Evolutionary conservation across 2,797 vertebrate species (phyloP).

Genomic region (Heterohyrax brucei): DNA sequence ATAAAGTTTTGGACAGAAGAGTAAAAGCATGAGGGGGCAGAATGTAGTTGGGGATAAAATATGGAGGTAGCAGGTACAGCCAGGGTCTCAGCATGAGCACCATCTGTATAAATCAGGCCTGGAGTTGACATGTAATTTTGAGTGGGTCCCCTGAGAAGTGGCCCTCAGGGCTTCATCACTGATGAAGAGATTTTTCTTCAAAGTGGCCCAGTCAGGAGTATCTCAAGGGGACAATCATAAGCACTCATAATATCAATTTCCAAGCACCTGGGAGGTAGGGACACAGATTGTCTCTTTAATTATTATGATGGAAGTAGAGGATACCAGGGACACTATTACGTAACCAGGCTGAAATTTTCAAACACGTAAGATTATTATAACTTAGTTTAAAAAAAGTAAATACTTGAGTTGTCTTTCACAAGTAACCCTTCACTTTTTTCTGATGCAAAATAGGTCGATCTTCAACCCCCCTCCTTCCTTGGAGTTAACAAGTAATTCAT

Average conservation of each 20-base stretch:
- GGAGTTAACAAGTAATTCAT: not conserved
- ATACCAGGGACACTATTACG: constrained; percentile 3
- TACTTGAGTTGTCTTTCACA: not conserved
- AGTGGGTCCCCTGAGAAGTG: constrained; percentile 84
- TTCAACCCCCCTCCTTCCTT: not conserved
- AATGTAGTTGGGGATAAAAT: not conserved
- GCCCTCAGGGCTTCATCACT: constrained; percentile 85
- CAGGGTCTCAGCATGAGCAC: constrained; percentile 4
- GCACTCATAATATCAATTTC: constrained; percentile 86
- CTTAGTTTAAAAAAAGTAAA: not conserved
- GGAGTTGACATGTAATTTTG: constrained; percentile 85
- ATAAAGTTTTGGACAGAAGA: not conserved
- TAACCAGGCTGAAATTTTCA: constrained; percentile 47
- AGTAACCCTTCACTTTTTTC: not conserved
- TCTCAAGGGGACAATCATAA: constrained; percentile 85
- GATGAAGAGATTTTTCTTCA: constrained; percentile 87
- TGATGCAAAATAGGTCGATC: not conserved
- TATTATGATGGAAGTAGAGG: constrained; percentile 69
- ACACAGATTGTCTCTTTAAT: constrained; percentile 81
- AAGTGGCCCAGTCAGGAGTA: constrained; percentile 84
- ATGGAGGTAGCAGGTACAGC: not conserved
- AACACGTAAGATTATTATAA: constrained; percentile 51
- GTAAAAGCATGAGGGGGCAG: not conserved
- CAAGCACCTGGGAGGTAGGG: constrained; percentile 82
- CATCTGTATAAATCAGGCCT: constrained; percentile 83